Evolutionary conservation across 2,797 vertebrate species (phyloP), one percentile per base, ranked within the genome.

Genomic region (Sebastes minor): DNA sequence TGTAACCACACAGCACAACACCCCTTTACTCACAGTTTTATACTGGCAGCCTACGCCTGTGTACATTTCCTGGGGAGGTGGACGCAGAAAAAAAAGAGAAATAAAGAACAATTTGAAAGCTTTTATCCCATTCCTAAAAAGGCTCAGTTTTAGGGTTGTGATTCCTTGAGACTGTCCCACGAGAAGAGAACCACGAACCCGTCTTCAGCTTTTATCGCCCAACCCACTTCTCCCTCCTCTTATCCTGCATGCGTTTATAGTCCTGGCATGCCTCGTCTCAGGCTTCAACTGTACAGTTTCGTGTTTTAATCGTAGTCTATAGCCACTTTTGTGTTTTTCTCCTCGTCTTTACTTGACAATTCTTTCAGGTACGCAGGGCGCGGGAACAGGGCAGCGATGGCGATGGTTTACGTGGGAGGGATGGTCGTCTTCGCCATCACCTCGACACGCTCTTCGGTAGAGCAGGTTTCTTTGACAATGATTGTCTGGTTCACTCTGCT

Each of bases 201-300:
- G 28, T 71, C 63, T 61, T 78, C 35, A 49, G 67, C 69, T 46
- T 67, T 71, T 63, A n/a, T 22, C 32, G 3, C 27, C 25, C 42
- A 32, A 52, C 57, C 27, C 56, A 30, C 59, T 38, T 53, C 46
- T 67, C 56, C 59, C 78, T 63, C 46, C 30, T 84, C 77, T 62
- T 81, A 28, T 68, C 85, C 81, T 86, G 92, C 92, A 93, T 95
- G 94, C 92, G 9, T 87, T 77, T 89, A 73, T 87, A 88, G 86
- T 89, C 86, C 85, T 57, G 68, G 95, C 95, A 95, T 95, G 95
- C 93, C 87, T 78, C 25, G 91, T 94, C 91, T 93, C 93, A 94
- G 93, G 94, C 92, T 91, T 90, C 77, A 74, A 77, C 78, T 90
- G 89, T 91, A 87, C 85, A 88, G 88, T 84, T 93, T 80, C 1